These are phyloP conservation scores for Halcyon smyrnensis DNA, from an alignment of 2,797 vertebrate genomes.

Conservation along the genomic window DNA sequence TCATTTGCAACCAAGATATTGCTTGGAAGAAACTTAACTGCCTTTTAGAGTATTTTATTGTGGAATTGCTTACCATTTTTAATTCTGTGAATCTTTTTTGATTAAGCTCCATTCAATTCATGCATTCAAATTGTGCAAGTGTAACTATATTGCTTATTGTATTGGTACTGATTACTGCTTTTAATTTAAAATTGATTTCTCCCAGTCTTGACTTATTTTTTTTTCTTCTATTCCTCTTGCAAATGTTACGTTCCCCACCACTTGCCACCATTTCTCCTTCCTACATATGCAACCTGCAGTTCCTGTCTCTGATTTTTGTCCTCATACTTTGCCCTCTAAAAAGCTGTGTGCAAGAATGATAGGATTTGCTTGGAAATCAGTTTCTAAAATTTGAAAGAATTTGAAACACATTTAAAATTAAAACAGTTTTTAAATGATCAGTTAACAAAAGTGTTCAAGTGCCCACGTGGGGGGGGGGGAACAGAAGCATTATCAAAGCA, in stretches of 20 bases:
- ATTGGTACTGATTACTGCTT: not conserved
- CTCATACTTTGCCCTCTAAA: not conserved
- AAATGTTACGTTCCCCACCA: not conserved
- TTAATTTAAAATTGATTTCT: conserved; percentile 24
- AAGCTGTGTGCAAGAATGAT: no score
- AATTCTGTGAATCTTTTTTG: not conserved
- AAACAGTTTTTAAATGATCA: not conserved
- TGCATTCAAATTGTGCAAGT: not conserved
- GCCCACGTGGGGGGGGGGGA: not conserved
- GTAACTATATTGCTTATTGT: not conserved
- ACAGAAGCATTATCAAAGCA: not conserved
- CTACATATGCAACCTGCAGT: not conserved
- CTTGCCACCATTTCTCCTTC: not conserved
- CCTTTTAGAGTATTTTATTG: conserved; percentile 10
- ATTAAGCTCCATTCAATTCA: conserved; percentile 25
- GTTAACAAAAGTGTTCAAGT: not conserved
- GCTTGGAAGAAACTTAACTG: not conserved
- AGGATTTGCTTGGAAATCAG: not conserved
- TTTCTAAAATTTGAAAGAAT: conserved; percentile 6
- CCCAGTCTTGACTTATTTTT: not conserved
- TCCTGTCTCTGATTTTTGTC: not conserved
- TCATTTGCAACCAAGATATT: conserved; percentile 29
- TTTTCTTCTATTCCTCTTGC: not conserved
- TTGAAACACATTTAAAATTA: not conserved
- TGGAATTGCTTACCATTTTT: not conserved